Evolutionary conservation across 2,797 vertebrate genomes (phyloP).

Genomic region (Bryconaethiops microstoma): DNA sequence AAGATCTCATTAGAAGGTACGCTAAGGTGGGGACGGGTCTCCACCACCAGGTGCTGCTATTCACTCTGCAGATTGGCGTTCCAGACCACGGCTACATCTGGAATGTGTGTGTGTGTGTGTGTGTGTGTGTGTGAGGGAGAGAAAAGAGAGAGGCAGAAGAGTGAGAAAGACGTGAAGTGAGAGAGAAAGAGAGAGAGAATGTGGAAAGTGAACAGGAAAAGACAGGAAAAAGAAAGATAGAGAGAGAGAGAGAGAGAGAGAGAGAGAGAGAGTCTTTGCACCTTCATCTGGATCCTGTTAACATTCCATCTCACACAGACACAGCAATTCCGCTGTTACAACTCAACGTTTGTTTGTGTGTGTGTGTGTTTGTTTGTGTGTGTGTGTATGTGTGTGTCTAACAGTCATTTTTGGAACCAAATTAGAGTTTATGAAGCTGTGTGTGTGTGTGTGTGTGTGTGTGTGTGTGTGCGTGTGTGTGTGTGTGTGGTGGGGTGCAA

Average conservation of each 20-base stretch:
- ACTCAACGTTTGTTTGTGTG: slow-evolving; percentile 17
- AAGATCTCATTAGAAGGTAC: no score
- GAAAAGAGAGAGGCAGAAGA: no score
- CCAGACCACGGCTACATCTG: no score
- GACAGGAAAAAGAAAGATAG: neutral
- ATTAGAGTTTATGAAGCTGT: neutral
- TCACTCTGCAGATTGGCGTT: slow-evolving; percentile 50
- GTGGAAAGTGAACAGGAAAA: no score
- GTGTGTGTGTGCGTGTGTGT: no score
- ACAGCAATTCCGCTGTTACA: slow-evolving; percentile 42
- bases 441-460: no score
- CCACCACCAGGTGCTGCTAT: slow-evolving; percentile 64
- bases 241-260: neutral
- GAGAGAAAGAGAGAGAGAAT: no score
- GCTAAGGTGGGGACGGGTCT: neutral
- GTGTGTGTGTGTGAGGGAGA: neutral
- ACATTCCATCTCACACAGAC: slow-evolving; percentile 69
- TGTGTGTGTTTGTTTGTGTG: neutral
- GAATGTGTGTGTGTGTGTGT: no score
- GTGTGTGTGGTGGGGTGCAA: no score
- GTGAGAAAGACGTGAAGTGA: no score
- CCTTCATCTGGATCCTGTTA: slow-evolving; percentile 76
- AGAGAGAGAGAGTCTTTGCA: slow-evolving; percentile 52
- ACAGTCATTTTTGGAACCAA: no score
- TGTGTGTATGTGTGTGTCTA: no score